Conservation (phyloP, 2,113 vertebrate genomes). For the Sitta europaea region DNA sequence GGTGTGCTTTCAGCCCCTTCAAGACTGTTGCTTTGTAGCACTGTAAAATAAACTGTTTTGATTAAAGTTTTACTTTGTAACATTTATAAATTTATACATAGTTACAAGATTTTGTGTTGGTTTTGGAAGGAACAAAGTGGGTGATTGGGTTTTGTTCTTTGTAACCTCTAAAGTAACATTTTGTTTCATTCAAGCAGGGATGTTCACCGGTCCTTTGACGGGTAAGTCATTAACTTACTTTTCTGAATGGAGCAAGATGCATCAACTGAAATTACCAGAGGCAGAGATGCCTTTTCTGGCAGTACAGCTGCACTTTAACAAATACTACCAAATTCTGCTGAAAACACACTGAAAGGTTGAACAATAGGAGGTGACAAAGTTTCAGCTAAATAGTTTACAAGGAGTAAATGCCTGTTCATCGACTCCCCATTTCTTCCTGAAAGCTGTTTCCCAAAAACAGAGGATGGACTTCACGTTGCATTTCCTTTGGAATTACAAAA, state of each 20-base stretch:
- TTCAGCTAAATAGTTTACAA: not conserved
- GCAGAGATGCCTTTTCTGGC: not conserved
- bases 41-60: not conserved
- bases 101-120: not conserved
- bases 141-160: not conserved
- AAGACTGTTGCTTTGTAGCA: not conserved
- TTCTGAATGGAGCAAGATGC: not conserved
- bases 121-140: not conserved
- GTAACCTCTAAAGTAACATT: not conserved
- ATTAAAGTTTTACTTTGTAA: not conserved
- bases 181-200: not conserved
- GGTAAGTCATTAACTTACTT: constrained; percentile 9
- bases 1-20: not conserved
- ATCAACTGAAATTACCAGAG: not conserved
- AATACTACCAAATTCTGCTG: not conserved
- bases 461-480: not conserved
- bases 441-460: not conserved
- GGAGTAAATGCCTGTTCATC: not conserved
- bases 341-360: not conserved
- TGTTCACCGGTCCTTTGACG: accelerated
- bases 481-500: not conserved
- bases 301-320: not conserved
- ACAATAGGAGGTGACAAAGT: not conserved
- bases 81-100: not conserved
- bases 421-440: not conserved